Base-by-base conservation (phyloP, 2,888 invertebrate genomes). In the Cosmorhoe ocellata region DNA sequence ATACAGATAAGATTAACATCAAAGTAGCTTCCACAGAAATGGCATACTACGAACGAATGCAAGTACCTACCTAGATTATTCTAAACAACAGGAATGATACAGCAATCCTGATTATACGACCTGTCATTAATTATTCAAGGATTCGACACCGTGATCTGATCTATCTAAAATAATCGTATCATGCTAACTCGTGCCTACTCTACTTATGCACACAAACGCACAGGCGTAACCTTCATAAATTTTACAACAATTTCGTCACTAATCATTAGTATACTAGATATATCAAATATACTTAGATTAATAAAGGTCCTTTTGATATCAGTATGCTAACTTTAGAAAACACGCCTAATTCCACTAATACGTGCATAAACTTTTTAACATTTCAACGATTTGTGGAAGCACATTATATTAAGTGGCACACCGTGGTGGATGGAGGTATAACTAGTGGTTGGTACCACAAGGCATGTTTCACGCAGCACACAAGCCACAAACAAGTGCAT, bases 331-430 rank as follows among this genome's bases (percentile, higher is more conserved):
- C 49, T 53, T 57, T 57, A 54, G 57, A 50, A 52, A 51, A 59
- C 61, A 66, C 67, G 67, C 64, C 51, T 56, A 58, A 59, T 43
- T 33, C 48, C 37, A 46, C 57, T 53, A 60, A 53, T 44, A 37
- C 65, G 68, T 77, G 77, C 73, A 68, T 70, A 69, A 67, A 71
- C 71, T 64, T 52, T 59, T 56, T 51, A 74, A 71, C 67, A 74
- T 72, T 67, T 58, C 55, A 71, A 72, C 64, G 64, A 71, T 72
- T 64, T 64, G 79, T 86, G 84, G 84, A 85, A 85, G 84, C 85
- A 85, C 85, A 72, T 77, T 64, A 74, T 73, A 75, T 72, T 26
- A 46, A 30, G 13, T 41, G 44, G 45, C 55, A 52, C 55, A 34
- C 18, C 6, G 44, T 51, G 52, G 36, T 57, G 55, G 53, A 61